Conservation (phyloP, 64 coral and sea anemone species). For the Porites australiensis region DNA sequence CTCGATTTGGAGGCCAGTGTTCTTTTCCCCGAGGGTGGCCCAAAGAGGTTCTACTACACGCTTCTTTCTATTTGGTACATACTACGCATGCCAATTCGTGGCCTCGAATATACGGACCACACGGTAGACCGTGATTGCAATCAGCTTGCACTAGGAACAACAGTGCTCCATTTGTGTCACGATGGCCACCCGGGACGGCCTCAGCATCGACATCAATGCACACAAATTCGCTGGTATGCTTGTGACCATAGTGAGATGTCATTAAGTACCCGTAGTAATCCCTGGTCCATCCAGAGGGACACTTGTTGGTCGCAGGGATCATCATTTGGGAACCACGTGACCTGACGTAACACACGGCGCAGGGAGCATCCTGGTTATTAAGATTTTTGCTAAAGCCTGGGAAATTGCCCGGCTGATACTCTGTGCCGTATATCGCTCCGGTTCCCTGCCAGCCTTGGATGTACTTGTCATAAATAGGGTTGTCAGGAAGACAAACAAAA, state of each 20-base stretch:
- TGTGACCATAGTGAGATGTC: not conserved
- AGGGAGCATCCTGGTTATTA: not conserved
- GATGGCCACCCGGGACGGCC: not conserved
- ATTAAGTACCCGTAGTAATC: not conserved
- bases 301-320: conserved; percentile 12
- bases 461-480: conserved; percentile 9
- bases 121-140: conserved; percentile 45
- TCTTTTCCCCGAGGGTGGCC: no score
- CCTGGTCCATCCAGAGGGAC: not conserved
- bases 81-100: conserved; percentile 58
- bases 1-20: no score
- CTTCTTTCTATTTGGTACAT: not conserved
- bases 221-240: conserved; percentile 19
- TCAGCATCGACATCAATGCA: conserved; percentile 29
- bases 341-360: not conserved
- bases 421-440: conserved; percentile 29
- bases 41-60: no score
- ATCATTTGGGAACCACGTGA: conserved; percentile 3
- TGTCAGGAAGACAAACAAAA: conserved; percentile 31
- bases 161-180: conserved; percentile 2
- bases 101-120: conserved; percentile 38
- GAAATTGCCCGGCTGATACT: conserved; percentile 4
- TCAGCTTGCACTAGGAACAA: conserved; percentile 12
- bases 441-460: not conserved
- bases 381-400: not conserved